These are phyloP conservation scores for Chymomyza costata DNA, from an alignment of 1,140 invertebrate species.

Conservation along the genomic window DNA sequence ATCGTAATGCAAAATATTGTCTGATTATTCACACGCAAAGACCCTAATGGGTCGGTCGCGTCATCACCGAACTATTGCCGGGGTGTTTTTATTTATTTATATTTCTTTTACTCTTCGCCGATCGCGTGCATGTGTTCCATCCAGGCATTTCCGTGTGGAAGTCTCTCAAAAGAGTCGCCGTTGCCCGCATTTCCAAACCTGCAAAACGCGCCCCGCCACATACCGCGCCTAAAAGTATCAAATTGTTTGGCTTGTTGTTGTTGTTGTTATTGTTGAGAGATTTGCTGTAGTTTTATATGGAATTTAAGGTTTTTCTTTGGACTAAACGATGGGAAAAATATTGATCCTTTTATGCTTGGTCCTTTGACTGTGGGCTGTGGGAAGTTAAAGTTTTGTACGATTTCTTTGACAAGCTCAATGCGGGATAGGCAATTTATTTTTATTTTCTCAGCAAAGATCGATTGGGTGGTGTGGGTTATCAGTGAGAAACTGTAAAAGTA, in stretches of 20 bases:
- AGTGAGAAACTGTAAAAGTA: too few relatives aligned
- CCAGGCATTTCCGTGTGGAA: constrained; percentile 15
- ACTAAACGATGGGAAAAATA: constrained; percentile 40
- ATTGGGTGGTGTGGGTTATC: too few relatives aligned
- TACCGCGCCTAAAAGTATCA: constrained; percentile 59
- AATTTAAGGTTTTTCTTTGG: constrained; percentile 37
- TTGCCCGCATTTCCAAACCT: constrained; percentile 63
- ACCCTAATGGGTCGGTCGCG: constrained; percentile 26
- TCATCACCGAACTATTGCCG: constrained; percentile 30
- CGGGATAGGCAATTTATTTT: constrained; percentile 35
- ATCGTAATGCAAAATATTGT: constrained; percentile 62
- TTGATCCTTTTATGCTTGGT: constrained; percentile 32
- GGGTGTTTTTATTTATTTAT: constrained; percentile 54
- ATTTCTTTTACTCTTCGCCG: constrained; percentile 34
- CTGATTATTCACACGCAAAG: constrained; percentile 56
- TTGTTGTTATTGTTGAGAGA: constrained; percentile 19
- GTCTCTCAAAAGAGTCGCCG: constrained; percentile 25
- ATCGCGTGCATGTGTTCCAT: constrained; percentile 56
- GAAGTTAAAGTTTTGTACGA: constrained; percentile 25
- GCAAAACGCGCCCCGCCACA: constrained; percentile 45
- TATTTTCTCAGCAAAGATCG: too few relatives aligned
- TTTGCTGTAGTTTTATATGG: constrained; percentile 41
- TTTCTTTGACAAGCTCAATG: constrained; percentile 31
- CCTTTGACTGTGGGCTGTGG: constrained; percentile 19
- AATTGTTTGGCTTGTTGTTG: constrained; percentile 32